Conservation (phyloP, 2,113 vertebrate genomes). For the Hemiprocne comata region DNA sequence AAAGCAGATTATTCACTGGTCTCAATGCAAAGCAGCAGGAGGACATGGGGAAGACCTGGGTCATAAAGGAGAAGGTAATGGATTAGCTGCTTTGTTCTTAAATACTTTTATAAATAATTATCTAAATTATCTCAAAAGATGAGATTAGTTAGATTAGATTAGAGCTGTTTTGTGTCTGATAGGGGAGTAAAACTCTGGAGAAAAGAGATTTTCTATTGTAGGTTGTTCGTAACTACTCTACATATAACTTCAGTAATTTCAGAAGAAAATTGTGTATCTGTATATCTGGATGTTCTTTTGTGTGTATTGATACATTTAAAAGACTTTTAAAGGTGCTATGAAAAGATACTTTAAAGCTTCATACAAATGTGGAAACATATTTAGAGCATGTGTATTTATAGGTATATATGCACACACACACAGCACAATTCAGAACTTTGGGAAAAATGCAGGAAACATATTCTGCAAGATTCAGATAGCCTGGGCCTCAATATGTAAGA, state of each 20-base stretch:
- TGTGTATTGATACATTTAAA: not conserved
- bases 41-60: constrained; percentile 79
- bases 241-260: not conserved
- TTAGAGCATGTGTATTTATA: not conserved
- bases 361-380: not conserved
- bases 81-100: not conserved
- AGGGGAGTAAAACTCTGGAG: not conserved
- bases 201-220: not conserved
- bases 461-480: not conserved
- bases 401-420: fast-evolving
- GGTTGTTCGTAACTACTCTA: not conserved
- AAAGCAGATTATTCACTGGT: constrained; percentile 78
- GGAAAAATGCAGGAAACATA: not conserved
- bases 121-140: not conserved
- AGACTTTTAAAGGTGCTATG: not conserved
- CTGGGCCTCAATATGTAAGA: not conserved
- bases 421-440: not conserved
- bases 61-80: not conserved
- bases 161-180: not conserved
- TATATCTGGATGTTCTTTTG: fast-evolving
- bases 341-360: not conserved
- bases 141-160: not conserved
- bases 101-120: not conserved
- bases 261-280: not conserved
- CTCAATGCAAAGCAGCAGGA: constrained; percentile 76